Evolutionary conservation across 2,113 vertebrate genomes (phyloP), one percentile per base, ranked within the genome.

Genomic region (Salvelinus fontinalis): DNA sequence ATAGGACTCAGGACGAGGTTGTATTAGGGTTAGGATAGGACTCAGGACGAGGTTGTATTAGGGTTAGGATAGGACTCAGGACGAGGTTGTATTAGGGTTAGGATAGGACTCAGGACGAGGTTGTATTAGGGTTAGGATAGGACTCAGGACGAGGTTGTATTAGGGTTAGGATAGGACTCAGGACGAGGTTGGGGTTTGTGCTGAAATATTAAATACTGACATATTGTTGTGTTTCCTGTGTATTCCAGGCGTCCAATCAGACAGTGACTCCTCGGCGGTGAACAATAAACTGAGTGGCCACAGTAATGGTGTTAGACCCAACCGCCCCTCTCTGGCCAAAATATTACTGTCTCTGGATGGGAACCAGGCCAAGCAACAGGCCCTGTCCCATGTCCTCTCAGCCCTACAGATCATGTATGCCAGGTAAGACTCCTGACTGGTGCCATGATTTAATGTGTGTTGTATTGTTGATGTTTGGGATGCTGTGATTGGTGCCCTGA

Each of bases 341-440:
- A 99, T 98, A 80, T 94, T 99, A 20, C 91, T 99, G 1, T 99
- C 97, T 0, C 91, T 99, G 84, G 97, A 99, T 73, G 98, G 98
- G 5, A 98, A 95, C 59, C 89, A 95, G 77, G 95, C 95, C 83
- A 99, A 99, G 70, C 98, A 99, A 86, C 98, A 99, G 88, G 97
- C 96, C 0, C 85, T 99, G 59, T 97, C 96, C 69, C 97, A 99
- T 67, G 94, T 99, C 20, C 93, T 99, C 65, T 95, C 96, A 4
- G 96, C 98, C 26, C 84, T 99, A 27, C 98, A 99, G 79, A 98
- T 99, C 85, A 95, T 96, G 94, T 99, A 99, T 92, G 97, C 97
- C 74, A 97, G 24, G 69, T 51, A 39, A 22, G 69, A 60, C 26
- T 99, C 20, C 29, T 98, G 79, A 97, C 96, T 2, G 96, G 94